These are phyloP conservation scores for Drosophila longiperda DNA, from an alignment of 2,888 invertebrate species.

Conservation along the genomic window DNA sequence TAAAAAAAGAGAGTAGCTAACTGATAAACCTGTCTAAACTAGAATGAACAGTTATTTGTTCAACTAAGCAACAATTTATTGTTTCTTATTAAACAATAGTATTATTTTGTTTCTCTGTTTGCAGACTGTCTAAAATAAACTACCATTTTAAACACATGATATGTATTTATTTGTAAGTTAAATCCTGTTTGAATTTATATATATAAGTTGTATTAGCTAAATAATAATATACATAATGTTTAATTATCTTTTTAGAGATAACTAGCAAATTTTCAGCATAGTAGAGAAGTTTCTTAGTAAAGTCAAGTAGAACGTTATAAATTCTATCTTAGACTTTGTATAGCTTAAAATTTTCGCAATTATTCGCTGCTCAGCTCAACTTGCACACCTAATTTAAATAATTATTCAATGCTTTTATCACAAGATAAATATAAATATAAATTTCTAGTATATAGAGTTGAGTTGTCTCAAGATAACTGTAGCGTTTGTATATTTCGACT, in stretches of 20 bases:
- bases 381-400: slow-evolving; percentile 17
- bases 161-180: not conserved
- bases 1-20: not conserved
- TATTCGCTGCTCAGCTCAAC: not conserved
- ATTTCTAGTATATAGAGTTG: slow-evolving; percentile 8
- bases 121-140: not conserved
- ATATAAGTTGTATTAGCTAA: not conserved
- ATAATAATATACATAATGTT: not conserved
- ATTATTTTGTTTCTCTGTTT: not conserved
- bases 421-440: slow-evolving; percentile 21
- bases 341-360: not conserved
- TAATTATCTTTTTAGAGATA: not conserved
- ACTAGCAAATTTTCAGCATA: not conserved
- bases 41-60: slow-evolving; percentile 9
- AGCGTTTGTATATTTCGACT: slow-evolving; percentile 37
- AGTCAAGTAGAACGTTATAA: not conserved
- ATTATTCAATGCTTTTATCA: slow-evolving; percentile 35
- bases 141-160: not conserved
- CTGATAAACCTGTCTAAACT: not conserved
- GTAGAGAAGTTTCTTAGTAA: too few relatives aligned
- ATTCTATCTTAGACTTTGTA: not conserved
- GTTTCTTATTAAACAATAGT: not conserved
- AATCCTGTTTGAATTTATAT: too few relatives aligned
- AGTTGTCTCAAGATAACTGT: slow-evolving; percentile 49
- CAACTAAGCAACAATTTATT: not conserved